A percentile compares a stretch with the other conserved stretches of the same genome.
Conservation (phyloP, 2,888 invertebrate genomes). For the Andrena flavipes region DNA sequence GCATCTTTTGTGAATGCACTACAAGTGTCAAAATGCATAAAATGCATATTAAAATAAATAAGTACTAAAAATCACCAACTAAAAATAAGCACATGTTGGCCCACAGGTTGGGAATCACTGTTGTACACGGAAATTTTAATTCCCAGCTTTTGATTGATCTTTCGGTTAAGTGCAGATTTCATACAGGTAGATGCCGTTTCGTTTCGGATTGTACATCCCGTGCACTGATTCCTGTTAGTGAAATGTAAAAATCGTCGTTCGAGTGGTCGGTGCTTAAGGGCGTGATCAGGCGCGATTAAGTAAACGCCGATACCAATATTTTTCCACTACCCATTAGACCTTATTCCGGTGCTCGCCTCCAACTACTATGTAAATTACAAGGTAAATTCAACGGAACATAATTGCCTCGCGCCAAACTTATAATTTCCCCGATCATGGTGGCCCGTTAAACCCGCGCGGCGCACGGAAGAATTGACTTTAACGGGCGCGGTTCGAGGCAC, state of each 20-base stretch:
- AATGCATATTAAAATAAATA: too few relatives aligned
- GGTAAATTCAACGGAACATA: constrained; percentile 26
- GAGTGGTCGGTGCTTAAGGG: constrained; percentile 9
- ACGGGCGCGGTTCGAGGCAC: constrained; percentile 1
- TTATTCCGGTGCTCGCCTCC: background rate
- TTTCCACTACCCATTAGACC: constrained; percentile 9
- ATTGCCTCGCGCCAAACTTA: constrained; percentile 50
- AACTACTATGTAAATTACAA: constrained; percentile 12
- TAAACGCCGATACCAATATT: constrained; percentile 9
- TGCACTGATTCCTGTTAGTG: background rate
- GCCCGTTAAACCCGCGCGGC: constrained; percentile 35
- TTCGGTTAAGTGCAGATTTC: too few relatives aligned
- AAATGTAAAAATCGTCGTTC: background rate
- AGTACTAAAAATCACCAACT: too few relatives aligned
- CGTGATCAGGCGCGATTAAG: constrained; percentile 17
- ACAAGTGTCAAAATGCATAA: too few relatives aligned
- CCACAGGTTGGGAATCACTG: too few relatives aligned
- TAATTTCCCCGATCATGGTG: constrained; percentile 36
- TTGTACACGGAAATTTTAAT: too few relatives aligned
- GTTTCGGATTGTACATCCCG: too few relatives aligned
- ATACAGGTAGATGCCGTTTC: too few relatives aligned
- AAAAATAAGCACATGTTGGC: too few relatives aligned
- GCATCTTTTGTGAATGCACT: too few relatives aligned
- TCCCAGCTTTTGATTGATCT: too few relatives aligned
- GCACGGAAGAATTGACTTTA: constrained; percentile 26